A percentile compares a stretch with the other conserved stretches of the same genome.
Conservation (phyloP, 1,140 invertebrate species). For the Reticulitermes speratus region DNA sequence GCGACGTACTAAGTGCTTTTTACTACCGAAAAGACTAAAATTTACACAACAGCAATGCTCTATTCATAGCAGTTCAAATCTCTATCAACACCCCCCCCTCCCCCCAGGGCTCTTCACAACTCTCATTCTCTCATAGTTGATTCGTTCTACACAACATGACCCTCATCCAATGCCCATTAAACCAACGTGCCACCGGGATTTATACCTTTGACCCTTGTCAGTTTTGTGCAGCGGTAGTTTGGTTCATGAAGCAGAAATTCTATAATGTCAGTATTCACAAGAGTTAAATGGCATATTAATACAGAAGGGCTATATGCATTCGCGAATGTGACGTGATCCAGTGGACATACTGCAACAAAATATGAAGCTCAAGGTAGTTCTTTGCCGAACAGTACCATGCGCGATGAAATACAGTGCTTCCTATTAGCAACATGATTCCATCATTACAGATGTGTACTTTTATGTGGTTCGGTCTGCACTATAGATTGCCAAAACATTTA, state of each 20-base stretch:
- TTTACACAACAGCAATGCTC: conserved; percentile 5
- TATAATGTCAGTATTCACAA: not conserved
- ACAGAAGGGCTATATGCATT: not conserved
- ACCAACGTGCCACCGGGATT: not conserved
- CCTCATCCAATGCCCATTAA: not conserved
- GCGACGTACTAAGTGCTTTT: conserved; percentile 4
- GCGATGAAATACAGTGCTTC: too few species aligned
- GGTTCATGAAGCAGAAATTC: not conserved
- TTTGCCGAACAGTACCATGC: too few species aligned
- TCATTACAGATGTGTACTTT: too few species aligned
- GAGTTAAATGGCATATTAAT: not conserved
- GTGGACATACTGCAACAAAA: not conserved
- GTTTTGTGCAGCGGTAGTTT: not conserved
- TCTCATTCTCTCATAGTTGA: not conserved
- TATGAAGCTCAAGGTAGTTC: not conserved
- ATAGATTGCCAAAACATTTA: too few species aligned
- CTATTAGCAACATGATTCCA: too few species aligned
- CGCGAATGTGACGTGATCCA: not conserved
- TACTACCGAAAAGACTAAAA: conserved; percentile 13
- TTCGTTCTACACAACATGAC: not conserved
- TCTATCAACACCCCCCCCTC: not conserved
- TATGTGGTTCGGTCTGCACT: too few species aligned
- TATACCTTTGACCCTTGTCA: not conserved
- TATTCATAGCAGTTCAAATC: conserved; percentile 19
- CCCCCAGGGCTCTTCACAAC: not conserved